These are phyloP conservation scores for Dreissena polymorpha DNA, from an alignment of 1,140 invertebrate species.

Conservation along the genomic window DNA sequence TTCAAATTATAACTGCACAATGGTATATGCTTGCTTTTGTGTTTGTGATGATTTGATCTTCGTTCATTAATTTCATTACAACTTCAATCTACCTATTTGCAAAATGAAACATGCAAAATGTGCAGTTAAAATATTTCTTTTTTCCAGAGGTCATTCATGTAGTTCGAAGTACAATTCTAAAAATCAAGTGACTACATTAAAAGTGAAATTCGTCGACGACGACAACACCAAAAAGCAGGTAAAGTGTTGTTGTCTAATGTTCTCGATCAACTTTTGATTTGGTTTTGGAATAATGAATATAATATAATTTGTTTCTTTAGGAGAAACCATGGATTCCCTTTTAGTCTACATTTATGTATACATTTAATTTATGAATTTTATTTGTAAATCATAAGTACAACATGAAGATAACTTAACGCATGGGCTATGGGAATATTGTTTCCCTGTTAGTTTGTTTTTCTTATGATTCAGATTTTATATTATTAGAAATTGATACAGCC, in stretches of 20 bases:
- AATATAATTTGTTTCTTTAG: background rate
- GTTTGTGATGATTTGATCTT: background rate
- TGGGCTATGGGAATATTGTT: no score
- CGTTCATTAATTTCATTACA: background rate
- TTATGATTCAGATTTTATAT: no score
- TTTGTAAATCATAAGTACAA: background rate
- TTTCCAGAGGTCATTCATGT: slow-evolving; percentile 15
- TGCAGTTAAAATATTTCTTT: background rate
- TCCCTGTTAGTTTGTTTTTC: no score
- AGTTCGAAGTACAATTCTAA: slow-evolving; percentile 9
- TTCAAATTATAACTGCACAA: background rate
- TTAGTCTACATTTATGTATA: background rate
- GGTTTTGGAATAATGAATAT: background rate
- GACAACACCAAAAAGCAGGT: slow-evolving; percentile 61
- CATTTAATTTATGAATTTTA: background rate
- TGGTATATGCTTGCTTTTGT: background rate
- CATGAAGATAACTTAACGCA: no score
- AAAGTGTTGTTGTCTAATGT: background rate
- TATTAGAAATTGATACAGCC: no score
- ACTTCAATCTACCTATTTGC: background rate
- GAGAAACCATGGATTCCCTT: background rate
- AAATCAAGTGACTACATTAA: slow-evolving; percentile 3
- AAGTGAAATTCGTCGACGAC: slow-evolving; percentile 53
- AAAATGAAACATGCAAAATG: no score
- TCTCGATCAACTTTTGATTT: no score